Evolutionary conservation across 2,113 vertebrate genomes (phyloP), one percentile per base, ranked within the genome.

Genomic region (Leptobrachium leishanense): DNA sequence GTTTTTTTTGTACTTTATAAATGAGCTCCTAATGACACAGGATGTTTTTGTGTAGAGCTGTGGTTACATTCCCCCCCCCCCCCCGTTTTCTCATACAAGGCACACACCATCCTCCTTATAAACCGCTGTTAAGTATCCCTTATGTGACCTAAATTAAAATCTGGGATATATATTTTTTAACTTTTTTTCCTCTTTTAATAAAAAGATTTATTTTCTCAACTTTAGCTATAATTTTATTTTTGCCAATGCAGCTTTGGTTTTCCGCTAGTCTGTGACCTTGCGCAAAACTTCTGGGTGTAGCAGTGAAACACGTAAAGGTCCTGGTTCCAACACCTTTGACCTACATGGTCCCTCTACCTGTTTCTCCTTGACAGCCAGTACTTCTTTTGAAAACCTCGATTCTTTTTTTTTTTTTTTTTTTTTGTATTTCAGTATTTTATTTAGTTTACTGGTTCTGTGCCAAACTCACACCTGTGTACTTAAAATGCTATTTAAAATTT

Each of bases 401-500:
- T 73, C 12, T 2, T 54, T 54, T 54, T 54, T 54, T 54, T 2
- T 53, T 53, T 53, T 53, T 53, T 11, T 53, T 53, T 53, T 53
- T 53, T 54, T 2, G 6, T 54, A 1, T 59, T 59, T 11, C 82
- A 90, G 81, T 83, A 83, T 91, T 88, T 85, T 84, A 91, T 83
- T 84, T 83, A 79, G 86, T 86, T 55, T 86, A 76, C 86, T 88
- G 89, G 85, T 90, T 91, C 88, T 91, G 90, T 94, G 92, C 89
- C 92, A 91, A 87, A 87, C 88, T 89, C 85, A 87, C 82, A 90
- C 88, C 88, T 89, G 90, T 94, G 92, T 95, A 92, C 92, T 95
- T 95, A 59, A 89, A 88, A 94, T 92, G 90, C 91, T 94, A 92
- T 97, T 96, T 97, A 95, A 95, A 96, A 93, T 97, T 94, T 97